Base-by-base conservation (phyloP, 2,888 invertebrate species). In the Leucoma salicis region DNA sequence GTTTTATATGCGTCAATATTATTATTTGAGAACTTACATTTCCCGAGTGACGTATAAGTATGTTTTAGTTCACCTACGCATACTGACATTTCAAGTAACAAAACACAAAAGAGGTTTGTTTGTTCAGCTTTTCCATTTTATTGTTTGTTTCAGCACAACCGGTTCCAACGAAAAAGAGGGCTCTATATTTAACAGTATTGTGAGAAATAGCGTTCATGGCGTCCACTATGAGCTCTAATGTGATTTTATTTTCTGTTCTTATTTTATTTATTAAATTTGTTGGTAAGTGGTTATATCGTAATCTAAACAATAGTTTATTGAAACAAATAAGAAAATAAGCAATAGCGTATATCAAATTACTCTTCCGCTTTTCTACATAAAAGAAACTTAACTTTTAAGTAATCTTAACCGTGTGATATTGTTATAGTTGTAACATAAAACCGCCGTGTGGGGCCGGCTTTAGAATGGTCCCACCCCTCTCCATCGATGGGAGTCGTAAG, bases 121-220 rank as follows among this genome's bases (percentile, higher is more conserved):
- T 80, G 53, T 43, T 68, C 81, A 82, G 80, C 70, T 80, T 78
- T 70, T 58, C 38, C 39, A 29, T 31, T 46, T 40, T 31, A 50
- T 59, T 73, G 57, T 70, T 69, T 69, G 63, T 55, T 50, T 62
- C 58, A 52, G 55, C 56, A 57, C 56, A 65, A 55, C 51, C 45
- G 53, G 61, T 63, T 68, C 68, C 66, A 71, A 61, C 57, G 64
- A 57, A 58, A 60, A 47, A 49, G 62, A 45, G 63, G 54, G 47
- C 42, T 59, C 38, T 41, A 35, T 44, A 60, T 53, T 51, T 43
- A 46, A 51, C 63, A 75, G 74, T 72, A 45, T 67, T 55, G 62
- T 67, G 66, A 59, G 53, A 61, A 63, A 63, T 62, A 53, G 46
- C 63, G 59, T 58, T 46, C 46, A 57, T 66, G 66, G 65, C 63